These are phyloP conservation scores for Amblyopsis hoosieri DNA, from an alignment of 2,797 vertebrate species.

Conservation along the genomic window DNA sequence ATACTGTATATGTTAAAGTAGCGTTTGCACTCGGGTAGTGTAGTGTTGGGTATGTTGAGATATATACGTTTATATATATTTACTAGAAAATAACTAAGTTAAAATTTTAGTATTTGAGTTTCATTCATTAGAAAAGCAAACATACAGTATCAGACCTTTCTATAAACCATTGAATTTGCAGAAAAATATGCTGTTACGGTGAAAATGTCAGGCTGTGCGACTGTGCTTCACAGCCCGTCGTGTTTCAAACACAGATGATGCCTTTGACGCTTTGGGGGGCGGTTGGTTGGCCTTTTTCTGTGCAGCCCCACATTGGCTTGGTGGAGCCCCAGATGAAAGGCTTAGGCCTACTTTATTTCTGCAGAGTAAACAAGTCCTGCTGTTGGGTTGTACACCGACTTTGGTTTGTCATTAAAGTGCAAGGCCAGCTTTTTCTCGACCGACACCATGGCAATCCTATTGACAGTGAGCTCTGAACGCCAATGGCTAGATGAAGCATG, in stretches of 20 bases:
- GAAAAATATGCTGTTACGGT: slow-evolving; percentile 28
- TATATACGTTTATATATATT: too few relatives aligned
- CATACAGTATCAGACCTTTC: too few relatives aligned
- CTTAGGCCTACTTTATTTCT: slow-evolving; percentile 58
- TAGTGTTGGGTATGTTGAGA: too few relatives aligned
- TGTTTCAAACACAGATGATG: slow-evolving; percentile 46
- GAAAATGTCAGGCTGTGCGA: slow-evolving; percentile 26
- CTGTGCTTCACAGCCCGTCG: slow-evolving; percentile 31
- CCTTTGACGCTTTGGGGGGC: slow-evolving; percentile 56
- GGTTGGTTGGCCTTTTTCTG: slow-evolving; percentile 33
- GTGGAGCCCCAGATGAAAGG: slow-evolving; percentile 61
- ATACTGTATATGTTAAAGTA: too few relatives aligned
- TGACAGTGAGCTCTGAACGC: slow-evolving; percentile 36
- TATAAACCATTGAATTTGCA: slow-evolving; percentile 1
- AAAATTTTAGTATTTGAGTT: too few relatives aligned
- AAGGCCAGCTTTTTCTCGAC: slow-evolving; percentile 47
- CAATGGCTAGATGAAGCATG: slow-evolving; percentile 28
- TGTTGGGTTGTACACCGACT: slow-evolving; percentile 56
- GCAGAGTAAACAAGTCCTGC: slow-evolving; percentile 73
- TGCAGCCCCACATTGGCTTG: slow-evolving; percentile 35
- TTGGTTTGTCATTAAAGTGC: slow-evolving; percentile 71
- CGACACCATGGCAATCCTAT: slow-evolving; percentile 36
- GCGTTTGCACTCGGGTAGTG: too few relatives aligned
- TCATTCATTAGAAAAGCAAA: too few relatives aligned
- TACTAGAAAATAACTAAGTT: too few relatives aligned